Evolutionary conservation across 2,888 invertebrate genomes (phyloP).

Genomic region (Lasioglossum oenotherae): DNA sequence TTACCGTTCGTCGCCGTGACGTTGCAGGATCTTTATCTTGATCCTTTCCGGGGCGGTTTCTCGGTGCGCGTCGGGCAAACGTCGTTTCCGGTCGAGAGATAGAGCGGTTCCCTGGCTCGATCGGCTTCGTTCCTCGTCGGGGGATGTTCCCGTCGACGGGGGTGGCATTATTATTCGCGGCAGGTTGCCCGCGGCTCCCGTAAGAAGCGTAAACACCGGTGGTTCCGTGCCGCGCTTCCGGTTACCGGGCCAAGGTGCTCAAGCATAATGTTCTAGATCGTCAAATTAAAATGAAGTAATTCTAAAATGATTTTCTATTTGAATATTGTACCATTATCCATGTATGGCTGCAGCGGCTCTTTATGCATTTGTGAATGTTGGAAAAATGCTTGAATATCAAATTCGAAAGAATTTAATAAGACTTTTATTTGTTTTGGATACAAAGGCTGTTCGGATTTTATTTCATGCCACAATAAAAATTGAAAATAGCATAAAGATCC

Average conservation of each 20-base stretch:
- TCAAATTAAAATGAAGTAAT: background rate
- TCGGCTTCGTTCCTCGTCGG: background rate
- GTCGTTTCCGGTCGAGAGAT: conserved; percentile 44
- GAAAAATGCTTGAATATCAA: no score
- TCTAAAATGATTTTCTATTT: background rate
- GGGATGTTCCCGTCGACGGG: conserved; percentile 7
- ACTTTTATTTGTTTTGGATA: no score
- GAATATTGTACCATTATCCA: no score
- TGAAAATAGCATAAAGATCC: no score
- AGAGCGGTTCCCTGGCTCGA: conserved; percentile 13
- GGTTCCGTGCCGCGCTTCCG: conserved; percentile 19
- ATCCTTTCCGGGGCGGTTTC: conserved; percentile 22
- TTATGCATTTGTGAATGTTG: no score
- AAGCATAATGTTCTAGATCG: background rate
- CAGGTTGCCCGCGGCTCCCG: conserved; percentile 10
- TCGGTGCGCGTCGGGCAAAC: conserved; percentile 21
- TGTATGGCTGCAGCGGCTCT: no score
- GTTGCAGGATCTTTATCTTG: conserved; percentile 32
- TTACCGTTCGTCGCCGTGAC: conserved; percentile 49
- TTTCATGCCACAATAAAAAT: no score
- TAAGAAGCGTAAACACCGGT: conserved; percentile 34
- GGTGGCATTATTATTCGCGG: conserved; percentile 35
- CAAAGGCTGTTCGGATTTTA: no score
- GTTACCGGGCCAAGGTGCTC: background rate
- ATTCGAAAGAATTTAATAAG: no score